phyloP scores from a whole-genome alignment of 2,113 vertebrate genomes.

The Alligator sinensis region DNA sequence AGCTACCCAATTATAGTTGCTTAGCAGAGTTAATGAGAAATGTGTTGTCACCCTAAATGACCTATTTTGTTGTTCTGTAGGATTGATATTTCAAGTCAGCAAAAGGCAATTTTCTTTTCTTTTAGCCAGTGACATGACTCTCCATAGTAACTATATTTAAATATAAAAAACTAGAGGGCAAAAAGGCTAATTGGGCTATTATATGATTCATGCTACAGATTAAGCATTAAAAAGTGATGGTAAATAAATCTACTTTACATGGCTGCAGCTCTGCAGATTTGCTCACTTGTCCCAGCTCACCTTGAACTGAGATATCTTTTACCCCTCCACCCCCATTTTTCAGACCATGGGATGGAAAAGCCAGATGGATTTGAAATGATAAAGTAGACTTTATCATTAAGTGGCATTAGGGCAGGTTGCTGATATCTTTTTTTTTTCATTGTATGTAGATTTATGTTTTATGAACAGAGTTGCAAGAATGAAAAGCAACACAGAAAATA shows the following conservation, averaged over 20 bases:
- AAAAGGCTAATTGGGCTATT: neutral
- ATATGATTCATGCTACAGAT: neutral
- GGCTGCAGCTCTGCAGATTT: conserved; percentile 8
- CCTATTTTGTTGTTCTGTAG: conserved; percentile 56
- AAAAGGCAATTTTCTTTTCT: conserved; percentile 24
- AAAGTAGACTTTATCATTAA: neutral
- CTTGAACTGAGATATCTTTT: neutral
- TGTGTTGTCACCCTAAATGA: conserved; percentile 45
- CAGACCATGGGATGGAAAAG: neutral
- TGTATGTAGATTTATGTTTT: neutral
- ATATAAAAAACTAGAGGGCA: neutral
- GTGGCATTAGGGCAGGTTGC: neutral
- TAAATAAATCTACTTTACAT: conserved; percentile 29
- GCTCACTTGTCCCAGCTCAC: conserved; percentile 4
- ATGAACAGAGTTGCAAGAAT: conserved; percentile 23
- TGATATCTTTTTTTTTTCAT: neutral
- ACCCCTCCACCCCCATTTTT: neutral
- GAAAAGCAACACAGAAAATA: conserved; percentile 38
- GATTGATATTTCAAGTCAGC: conserved; percentile 39
- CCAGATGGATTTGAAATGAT: neutral
- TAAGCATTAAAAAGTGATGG: conserved; percentile 24
- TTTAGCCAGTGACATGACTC: neutral
- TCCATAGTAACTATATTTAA: neutral
- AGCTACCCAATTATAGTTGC: conserved; percentile 50
- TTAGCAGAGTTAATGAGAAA: conserved; percentile 45